Conservation (phyloP, 2,888 invertebrate genomes). For the Andrena trimmerana region DNA sequence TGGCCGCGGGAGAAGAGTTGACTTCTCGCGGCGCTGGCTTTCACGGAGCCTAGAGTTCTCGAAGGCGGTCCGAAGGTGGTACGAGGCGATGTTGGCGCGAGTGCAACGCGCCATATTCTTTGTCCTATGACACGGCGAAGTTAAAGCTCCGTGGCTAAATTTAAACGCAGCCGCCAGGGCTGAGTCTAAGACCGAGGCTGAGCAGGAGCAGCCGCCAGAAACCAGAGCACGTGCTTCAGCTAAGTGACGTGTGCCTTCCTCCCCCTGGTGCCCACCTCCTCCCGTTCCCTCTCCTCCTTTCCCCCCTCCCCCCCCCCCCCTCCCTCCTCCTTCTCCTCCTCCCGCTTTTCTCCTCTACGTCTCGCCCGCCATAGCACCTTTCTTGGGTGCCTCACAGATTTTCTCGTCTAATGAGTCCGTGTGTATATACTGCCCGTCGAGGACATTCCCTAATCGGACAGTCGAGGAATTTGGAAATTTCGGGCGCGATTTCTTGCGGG, state of each 20-base stretch:
- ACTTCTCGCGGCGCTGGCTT: no score
- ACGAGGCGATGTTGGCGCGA: conserved; percentile 70
- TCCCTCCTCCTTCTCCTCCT: not conserved
- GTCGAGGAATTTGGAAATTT: not conserved
- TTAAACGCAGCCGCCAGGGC: conserved; percentile 78
- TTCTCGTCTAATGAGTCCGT: not conserved
- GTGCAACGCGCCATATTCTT: conserved; percentile 78
- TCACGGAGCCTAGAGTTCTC: not conserved
- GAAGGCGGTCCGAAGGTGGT: conserved; percentile 29
- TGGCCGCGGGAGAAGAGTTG: no score
- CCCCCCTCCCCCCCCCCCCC: not conserved
- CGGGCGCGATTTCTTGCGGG: no score
- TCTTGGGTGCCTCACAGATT: conserved; percentile 2
- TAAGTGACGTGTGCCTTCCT: conserved; percentile 82
- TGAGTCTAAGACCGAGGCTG: conserved; percentile 77
- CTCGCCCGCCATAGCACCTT: conserved; percentile 28
- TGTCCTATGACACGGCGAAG: conserved; percentile 81
- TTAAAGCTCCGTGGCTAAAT: conserved; percentile 80
- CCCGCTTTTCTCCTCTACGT: conserved; percentile 23
- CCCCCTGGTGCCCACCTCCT: conserved; percentile 64
- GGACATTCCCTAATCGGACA: not conserved
- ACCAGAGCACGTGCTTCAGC: conserved; percentile 83
- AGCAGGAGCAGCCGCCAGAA: conserved; percentile 83
- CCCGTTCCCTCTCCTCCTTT: conserved; percentile 13
- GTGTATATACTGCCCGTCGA: not conserved